Evolutionary conservation across 2,888 invertebrate species (phyloP).

Genomic region (Charanyca ferruginea): DNA sequence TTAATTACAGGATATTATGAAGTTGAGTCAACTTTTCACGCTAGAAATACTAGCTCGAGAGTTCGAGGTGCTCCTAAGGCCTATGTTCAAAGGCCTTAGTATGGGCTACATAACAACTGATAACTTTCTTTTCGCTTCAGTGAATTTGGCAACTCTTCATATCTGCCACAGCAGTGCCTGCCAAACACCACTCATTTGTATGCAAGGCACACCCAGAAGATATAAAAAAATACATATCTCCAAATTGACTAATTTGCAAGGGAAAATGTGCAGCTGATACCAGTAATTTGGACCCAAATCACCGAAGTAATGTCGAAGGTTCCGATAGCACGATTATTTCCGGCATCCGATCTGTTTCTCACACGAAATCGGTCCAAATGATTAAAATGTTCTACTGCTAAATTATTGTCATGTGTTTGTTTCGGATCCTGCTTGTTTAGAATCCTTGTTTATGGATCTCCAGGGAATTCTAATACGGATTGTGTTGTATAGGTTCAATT

Average conservation of each 20-base stretch:
- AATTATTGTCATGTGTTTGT: slow-evolving; percentile 30
- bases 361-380: slow-evolving; percentile 1
- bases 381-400: slow-evolving; percentile 14
- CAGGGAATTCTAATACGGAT: slow-evolving; percentile 35
- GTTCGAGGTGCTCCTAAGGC: background rate
- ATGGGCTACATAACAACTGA: background rate
- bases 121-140: slow-evolving; percentile 1
- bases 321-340: slow-evolving; percentile 12
- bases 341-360: background rate
- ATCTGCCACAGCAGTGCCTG: slow-evolving; percentile 9
- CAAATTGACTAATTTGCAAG: slow-evolving; percentile 35
- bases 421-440: slow-evolving; percentile 27
- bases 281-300: slow-evolving; percentile 12
- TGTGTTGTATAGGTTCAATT: slow-evolving; percentile 35
- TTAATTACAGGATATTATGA: slow-evolving; percentile 7
- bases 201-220: background rate
- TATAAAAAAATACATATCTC: slow-evolving; percentile 19
- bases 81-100: background rate
- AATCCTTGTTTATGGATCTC: slow-evolving; percentile 35
- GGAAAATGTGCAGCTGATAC: slow-evolving; percentile 11
- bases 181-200: slow-evolving; percentile 32
- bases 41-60: background rate
- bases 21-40: too few relatives aligned
- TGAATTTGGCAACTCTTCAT: slow-evolving; percentile 12
- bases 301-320: slow-evolving; percentile 3